Percentiles rank a stretch among this genome's conserved stretches.
These are phyloP conservation scores for Nezara viridula DNA, from an alignment of 2,888 invertebrate genomes.

Conservation along the genomic window DNA sequence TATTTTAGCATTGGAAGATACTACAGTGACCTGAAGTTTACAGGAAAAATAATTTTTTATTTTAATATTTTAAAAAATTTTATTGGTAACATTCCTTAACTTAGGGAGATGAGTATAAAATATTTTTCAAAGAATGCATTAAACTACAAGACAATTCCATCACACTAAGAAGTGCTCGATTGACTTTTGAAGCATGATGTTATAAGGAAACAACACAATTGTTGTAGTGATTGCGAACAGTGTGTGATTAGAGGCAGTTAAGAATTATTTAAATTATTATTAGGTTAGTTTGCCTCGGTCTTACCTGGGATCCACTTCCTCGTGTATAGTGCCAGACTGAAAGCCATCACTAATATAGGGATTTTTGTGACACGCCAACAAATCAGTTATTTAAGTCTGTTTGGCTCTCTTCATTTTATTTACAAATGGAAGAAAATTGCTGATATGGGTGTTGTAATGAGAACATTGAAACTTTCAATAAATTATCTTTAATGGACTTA, in stretches of 20 bases:
- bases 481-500: too few species aligned
- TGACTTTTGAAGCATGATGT: not conserved
- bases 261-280: slow-evolving; percentile 15
- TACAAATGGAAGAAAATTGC: not conserved
- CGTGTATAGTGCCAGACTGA: slow-evolving; percentile 58
- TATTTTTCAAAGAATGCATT: not conserved
- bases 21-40: slow-evolving; percentile 18
- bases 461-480: not conserved
- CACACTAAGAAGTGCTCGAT: slow-evolving; percentile 1
- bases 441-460: not conserved
- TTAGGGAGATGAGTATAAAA: not conserved
- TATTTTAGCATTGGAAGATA: too few species aligned
- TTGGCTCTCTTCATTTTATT: slow-evolving; percentile 45
- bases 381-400: slow-evolving; percentile 38
- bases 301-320: slow-evolving; percentile 58
- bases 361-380: slow-evolving; percentile 39
- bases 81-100: not conserved
- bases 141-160: not conserved
- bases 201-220: not conserved
- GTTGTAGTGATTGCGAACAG: slow-evolving; percentile 24
- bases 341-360: slow-evolving; percentile 53
- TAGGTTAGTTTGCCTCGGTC: slow-evolving; percentile 50
- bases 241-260: slow-evolving; percentile 30
- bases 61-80: not conserved
- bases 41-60: not conserved